phyloP scores from a whole-genome alignment of 2,113 vertebrate species.

The Chiloscyllium plagiosum region DNA sequence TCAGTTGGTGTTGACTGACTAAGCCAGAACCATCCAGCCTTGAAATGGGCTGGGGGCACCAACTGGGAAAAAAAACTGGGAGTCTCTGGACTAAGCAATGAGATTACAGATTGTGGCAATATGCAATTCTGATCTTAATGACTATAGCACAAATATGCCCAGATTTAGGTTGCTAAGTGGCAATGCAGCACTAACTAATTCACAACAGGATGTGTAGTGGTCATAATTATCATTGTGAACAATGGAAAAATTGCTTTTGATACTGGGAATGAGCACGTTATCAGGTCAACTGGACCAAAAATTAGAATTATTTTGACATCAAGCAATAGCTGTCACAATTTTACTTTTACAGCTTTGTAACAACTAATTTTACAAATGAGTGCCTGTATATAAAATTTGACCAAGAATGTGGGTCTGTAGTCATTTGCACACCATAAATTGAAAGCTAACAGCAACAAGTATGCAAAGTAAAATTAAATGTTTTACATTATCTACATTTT shows the following conservation, averaged over 20 bases:
- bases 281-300: background rate
- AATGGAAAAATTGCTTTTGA: background rate
- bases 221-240: background rate
- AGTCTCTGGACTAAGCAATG: background rate
- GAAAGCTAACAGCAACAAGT: background rate
- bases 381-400: background rate
- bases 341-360: background rate
- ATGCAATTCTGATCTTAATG: background rate
- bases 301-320: background rate
- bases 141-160: background rate
- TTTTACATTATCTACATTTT: background rate
- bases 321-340: background rate
- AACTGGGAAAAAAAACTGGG: no score
- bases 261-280: background rate
- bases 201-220: background rate
- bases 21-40: no score
- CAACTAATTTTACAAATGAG: background rate
- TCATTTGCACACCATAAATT: background rate
- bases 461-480: background rate
- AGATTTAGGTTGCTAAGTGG: background rate
- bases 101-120: background rate
- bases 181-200: background rate
- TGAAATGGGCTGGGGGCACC: no score
- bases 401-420: background rate
- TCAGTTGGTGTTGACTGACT: no score